Base-by-base conservation (phyloP, 1,140 invertebrate species). In the Penaeus chinensis region DNA sequence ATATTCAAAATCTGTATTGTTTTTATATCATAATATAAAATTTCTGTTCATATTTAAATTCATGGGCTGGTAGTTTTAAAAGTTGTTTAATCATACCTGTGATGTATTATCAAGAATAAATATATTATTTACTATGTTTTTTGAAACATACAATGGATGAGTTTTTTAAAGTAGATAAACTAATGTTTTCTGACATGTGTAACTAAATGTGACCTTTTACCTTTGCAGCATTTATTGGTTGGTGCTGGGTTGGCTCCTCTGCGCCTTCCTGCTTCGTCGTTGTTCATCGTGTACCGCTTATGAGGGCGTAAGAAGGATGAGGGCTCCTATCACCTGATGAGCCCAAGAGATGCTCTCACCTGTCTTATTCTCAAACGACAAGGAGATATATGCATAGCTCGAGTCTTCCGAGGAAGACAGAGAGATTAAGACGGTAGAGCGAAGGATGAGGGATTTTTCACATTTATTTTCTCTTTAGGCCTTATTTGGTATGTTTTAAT, bases 251-350 rank as follows among this genome's bases (percentile, higher is more conserved):
- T 22, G 98, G 98, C 93, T 99, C 63, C 94, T 99, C 32, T 99
- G 98, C 93, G 98, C 98, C 91, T 99, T 99, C 92, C 94, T 99
- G 77, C 96, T n/a, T 99, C 89, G 97, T 99, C 76, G 99, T n/a
- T 99, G 98, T 99, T 99, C 93, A 98, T 99, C 91, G 98, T 98
- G 11, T 99, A 99, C 93, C 95, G 99, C 92, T n/a, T n/a, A 99
- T 99, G 98, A 95, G 98, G 92, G n/a, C n/a, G n/a, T n/a, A 99
- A 99, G 95, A 99, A 99, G 94, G 99, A 99, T 92, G 99, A 99
- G 93, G 99, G 99, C 22, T 99, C 97, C 89, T 99, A 99, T 92
- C 96, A 98, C 11, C 94, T 99, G 98, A 99, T 91, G 98, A 99
- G 93, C 97, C 97, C 24, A 98, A 98, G 93, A 94, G 92, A 97